These are phyloP conservation scores for Phaenicophaeus curvirostris DNA, from an alignment of 2,797 vertebrate genomes.

Conservation along the genomic window DNA sequence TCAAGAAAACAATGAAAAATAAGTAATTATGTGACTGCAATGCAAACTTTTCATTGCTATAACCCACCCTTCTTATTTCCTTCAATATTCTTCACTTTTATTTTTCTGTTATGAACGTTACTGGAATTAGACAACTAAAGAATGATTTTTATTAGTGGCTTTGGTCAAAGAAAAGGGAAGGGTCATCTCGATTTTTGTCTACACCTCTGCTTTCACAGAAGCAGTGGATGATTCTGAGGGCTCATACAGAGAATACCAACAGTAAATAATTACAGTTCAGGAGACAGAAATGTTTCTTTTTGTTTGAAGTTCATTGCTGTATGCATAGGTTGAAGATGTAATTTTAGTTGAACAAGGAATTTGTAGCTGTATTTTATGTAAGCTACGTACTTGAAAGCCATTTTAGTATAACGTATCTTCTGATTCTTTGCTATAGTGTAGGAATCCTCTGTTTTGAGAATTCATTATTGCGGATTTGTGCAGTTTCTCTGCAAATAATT, in stretches of 20 bases:
- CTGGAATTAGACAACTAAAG: not conserved
- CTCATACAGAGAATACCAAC: not conserved
- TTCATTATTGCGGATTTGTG: not conserved
- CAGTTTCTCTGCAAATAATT: not conserved
- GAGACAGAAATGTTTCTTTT: not conserved
- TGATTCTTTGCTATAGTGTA: not conserved
- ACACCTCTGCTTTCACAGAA: not conserved
- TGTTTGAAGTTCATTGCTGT: not conserved
- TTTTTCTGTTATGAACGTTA: not conserved
- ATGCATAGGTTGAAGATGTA: not conserved
- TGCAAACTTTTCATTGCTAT: not conserved
- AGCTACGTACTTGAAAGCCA: not conserved
- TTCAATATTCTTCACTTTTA: not conserved
- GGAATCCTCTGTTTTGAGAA: not conserved
- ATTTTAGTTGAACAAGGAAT: not conserved
- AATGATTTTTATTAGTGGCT: not conserved
- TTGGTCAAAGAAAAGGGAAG: not conserved
- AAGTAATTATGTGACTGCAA: not conserved
- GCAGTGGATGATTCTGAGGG: not conserved
- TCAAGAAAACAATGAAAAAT: not conserved
- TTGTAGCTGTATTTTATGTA: not conserved
- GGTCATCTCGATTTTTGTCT: not conserved
- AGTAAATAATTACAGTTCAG: not conserved
- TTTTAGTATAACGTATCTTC: not conserved
- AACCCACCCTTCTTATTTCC: not conserved